Conservation (phyloP, 1,140 invertebrate genomes). For the Drosophila persimilis region DNA sequence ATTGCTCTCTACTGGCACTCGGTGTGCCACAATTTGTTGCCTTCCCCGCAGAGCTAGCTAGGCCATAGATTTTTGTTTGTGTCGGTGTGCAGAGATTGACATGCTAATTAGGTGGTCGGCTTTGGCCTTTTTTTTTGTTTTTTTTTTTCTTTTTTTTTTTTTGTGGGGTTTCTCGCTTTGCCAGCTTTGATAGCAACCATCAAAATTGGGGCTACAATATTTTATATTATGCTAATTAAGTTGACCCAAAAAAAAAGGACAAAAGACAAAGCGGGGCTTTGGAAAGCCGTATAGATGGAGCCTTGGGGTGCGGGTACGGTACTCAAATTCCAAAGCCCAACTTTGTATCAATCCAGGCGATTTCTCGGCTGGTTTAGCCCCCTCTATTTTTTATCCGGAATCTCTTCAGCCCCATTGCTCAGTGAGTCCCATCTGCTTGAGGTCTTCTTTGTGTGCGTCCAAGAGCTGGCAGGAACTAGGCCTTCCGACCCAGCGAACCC, state of each 20-base stretch:
- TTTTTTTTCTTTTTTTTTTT: constrained; percentile 2
- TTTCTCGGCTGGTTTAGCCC: constrained; percentile 30
- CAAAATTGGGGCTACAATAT: constrained; percentile 42
- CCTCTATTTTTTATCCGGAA: not conserved
- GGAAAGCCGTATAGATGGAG: not conserved
- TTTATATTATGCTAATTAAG: constrained; percentile 50
- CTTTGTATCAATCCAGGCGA: constrained; percentile 30
- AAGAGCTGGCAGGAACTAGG: constrained; percentile 39
- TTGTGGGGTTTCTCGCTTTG: constrained; percentile 12
- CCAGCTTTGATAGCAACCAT: not conserved
- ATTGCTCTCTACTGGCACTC: constrained; percentile 32
- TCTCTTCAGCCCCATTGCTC: constrained; percentile 16
- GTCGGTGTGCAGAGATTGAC: constrained; percentile 43
- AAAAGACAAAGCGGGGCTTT: not conserved
- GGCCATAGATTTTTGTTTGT: constrained; percentile 10
- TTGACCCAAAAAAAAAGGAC: constrained; percentile 2
- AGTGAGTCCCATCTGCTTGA: constrained; percentile 5
- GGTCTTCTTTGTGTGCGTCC: constrained; percentile 14
- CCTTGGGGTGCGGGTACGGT: too few species aligned
- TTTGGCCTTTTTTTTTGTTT: constrained; percentile 43
- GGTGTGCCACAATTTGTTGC: constrained; percentile 1
- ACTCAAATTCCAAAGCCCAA: not conserved
- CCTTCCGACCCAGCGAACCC: constrained; percentile 60
- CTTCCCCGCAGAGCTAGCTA: constrained; percentile 18
- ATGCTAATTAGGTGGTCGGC: constrained; percentile 51